These are phyloP conservation scores for Diadema setosum DNA, from an alignment of 35 echinoderm and acorn worm species.

Conservation along the genomic window DNA sequence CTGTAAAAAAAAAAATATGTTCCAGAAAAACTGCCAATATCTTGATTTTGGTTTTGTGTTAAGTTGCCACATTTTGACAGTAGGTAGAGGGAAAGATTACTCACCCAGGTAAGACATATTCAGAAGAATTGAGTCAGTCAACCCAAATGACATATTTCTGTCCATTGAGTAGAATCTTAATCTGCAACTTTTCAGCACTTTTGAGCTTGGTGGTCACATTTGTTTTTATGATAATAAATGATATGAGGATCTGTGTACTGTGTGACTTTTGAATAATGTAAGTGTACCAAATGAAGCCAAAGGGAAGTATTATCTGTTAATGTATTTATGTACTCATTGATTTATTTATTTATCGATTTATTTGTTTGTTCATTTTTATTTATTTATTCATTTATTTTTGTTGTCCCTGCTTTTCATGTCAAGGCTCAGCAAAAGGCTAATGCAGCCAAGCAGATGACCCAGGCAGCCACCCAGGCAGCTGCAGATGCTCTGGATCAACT, in stretches of 20 bases:
- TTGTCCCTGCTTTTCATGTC: not conserved
- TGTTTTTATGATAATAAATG: not conserved
- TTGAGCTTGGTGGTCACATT: too few species aligned
- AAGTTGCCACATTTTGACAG: too few species aligned
- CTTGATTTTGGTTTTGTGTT: too few species aligned
- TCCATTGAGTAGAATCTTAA: too few species aligned
- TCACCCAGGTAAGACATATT: too few species aligned
- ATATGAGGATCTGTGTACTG: not conserved
- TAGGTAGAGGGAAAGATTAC: too few species aligned
- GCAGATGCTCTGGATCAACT: conserved; percentile 46
- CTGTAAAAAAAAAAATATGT: too few species aligned
- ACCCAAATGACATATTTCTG: too few species aligned
- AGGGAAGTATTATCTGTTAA: not conserved
- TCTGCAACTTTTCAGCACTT: too few species aligned
- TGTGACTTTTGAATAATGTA: not conserved
- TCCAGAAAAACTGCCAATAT: too few species aligned
- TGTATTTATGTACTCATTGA: not conserved
- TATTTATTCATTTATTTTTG: not conserved
- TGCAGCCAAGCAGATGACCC: conserved; percentile 38
- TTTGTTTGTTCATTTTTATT: not conserved
- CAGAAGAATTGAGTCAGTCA: too few species aligned
- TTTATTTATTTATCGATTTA: not conserved
- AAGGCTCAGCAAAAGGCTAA: conserved; percentile 76
- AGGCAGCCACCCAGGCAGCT: conserved; percentile 30
- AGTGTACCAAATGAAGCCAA: not conserved